Base-by-base conservation (phyloP, 1,140 invertebrate species). In the Lanistes nyassanus region DNA sequence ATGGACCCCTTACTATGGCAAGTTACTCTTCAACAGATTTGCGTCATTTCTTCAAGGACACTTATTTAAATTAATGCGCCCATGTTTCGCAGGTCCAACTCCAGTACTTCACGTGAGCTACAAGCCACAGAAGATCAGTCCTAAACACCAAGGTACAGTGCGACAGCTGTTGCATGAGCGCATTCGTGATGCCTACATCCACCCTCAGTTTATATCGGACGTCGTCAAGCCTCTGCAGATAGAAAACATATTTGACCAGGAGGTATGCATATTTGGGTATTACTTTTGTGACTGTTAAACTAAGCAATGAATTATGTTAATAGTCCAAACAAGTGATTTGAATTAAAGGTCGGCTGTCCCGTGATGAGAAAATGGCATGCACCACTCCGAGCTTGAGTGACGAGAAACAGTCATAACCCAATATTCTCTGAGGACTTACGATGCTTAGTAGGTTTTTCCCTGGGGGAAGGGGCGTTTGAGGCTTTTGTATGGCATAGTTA, bases 91-190 rank as follows among this genome's bases (percentile, higher is more conserved):
- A 83, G 82, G 80, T 36, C 64, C 75, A 16, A 81, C 80, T 77
- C 98, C 98, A 4, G 93, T 95, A 82, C 89, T 99, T 75, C 96
- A 99, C 88, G 98, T 99, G 83, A 99, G 97, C 90, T 99, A 99
- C 91, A 99, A 99, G 90, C 98, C 98, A 55, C 98, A 99, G 91
- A 99, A 99, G 88, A 99, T 99, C 84, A 98, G 97, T 84, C 98
- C 98, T 0, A 99, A 99, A 90, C 97, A 95, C 31, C 94, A 97
- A 76, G 97, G 97, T 29, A 92, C 95, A 77, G 98, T 99, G 0
- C 92, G 96, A 37, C 94, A 95, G 82, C 90, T 99, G 79, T 90
- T 99, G 64, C 96, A 98, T 86, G 96, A 99, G 74, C 98, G 98
- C 87, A 98, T 99, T 84, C 92, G 96, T 77, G 97, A 99, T 91